Conservation (phyloP, 1,140 invertebrate species). For the Arctopsyche grandis region DNA sequence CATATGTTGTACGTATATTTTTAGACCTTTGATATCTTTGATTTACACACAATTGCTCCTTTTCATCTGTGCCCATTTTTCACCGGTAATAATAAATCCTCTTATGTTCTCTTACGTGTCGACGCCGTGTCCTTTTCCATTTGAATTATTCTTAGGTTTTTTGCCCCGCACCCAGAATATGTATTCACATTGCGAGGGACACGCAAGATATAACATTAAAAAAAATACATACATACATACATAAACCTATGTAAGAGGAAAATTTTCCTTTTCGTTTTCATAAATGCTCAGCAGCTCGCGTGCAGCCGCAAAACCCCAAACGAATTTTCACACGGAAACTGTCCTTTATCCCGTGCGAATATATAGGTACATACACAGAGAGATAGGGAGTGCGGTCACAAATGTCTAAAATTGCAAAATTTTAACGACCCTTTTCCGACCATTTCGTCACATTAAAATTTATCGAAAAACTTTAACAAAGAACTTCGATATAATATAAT, state of each 20-base stretch:
- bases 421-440: too few species aligned
- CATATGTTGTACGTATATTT: too few species aligned
- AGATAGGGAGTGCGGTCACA: too few species aligned
- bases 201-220: constrained; percentile 19
- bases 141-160: constrained; percentile 30
- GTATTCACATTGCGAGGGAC: constrained; percentile 32
- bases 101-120: not conserved
- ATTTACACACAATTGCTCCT: not conserved
- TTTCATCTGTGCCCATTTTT: not conserved
- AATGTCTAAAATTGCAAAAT: too few species aligned
- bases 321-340: constrained; percentile 32
- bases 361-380: not conserved
- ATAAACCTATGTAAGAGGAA: not conserved
- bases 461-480: too few species aligned
- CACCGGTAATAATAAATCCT: constrained; percentile 12
- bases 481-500: too few species aligned
- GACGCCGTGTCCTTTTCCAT: constrained; percentile 34
- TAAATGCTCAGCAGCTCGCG: not conserved
- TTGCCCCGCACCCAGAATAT: not conserved
- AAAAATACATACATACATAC: not conserved
- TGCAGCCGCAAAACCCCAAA: not conserved
- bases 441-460: too few species aligned
- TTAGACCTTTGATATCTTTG: too few species aligned
- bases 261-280: constrained; percentile 23
- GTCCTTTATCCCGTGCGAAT: not conserved